A percentile compares a stretch with the other conserved stretches of the same genome.
These are phyloP conservation scores for Drosophila sproati DNA, from an alignment of 1,140 invertebrate genomes.

Conservation along the genomic window DNA sequence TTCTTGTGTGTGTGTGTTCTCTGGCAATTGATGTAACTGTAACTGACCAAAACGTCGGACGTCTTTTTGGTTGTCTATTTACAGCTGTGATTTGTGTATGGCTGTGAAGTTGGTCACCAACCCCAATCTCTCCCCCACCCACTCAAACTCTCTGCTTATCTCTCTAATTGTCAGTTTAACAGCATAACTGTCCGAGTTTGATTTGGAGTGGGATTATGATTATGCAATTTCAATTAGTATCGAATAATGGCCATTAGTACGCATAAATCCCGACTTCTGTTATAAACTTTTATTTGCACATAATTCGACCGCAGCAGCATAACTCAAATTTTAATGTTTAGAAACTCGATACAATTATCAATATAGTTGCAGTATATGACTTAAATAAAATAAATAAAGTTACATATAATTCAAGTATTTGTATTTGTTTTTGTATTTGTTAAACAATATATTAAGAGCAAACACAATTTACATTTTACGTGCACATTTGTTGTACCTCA, in stretches of 20 bases:
- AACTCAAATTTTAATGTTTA: not conserved
- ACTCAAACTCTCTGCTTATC: constrained; percentile 25
- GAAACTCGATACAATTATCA: too few species aligned
- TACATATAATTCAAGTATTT: too few species aligned
- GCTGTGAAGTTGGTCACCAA: constrained; percentile 8
- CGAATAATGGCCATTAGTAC: constrained; percentile 39
- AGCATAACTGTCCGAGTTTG: constrained; percentile 54
- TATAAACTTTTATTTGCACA: not conserved
- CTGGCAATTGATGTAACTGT: constrained; percentile 73
- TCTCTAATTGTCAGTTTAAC: constrained; percentile 76
- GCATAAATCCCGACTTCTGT: not conserved
- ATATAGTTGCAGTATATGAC: too few species aligned
- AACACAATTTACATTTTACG: too few species aligned
- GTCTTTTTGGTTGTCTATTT: constrained; percentile 80
- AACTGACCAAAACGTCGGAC: constrained; percentile 67
- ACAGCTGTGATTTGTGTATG: constrained; percentile 66
- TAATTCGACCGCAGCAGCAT: not conserved
- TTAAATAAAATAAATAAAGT: too few species aligned
- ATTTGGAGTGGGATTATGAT: constrained; percentile 50
- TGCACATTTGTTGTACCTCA: too few species aligned
- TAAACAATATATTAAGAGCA: too few species aligned
- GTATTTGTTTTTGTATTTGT: too few species aligned
- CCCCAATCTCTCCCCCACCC: constrained; percentile 10
- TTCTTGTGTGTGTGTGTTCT: constrained; percentile 28
- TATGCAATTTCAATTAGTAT: constrained; percentile 75